Conservation (phyloP, 1,140 invertebrate genomes). For the Solen grandis region DNA sequence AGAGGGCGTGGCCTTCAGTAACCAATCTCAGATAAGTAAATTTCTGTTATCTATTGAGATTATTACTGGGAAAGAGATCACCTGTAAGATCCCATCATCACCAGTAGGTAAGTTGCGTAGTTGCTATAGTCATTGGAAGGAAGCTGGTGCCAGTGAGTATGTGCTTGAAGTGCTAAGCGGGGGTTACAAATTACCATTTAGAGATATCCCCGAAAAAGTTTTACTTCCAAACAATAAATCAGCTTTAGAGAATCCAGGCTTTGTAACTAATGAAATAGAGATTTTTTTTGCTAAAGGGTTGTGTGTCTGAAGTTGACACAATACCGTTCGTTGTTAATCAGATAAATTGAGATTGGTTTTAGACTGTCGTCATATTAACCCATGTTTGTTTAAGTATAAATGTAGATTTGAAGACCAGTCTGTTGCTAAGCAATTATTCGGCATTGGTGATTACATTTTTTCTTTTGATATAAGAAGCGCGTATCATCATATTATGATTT, state of each 20-base stretch:
- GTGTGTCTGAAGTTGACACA: not conserved
- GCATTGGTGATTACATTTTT: slow-evolving; percentile 27
- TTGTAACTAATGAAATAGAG: slow-evolving; percentile 25
- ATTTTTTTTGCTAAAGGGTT: slow-evolving; percentile 20
- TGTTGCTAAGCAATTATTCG: slow-evolving; percentile 18
- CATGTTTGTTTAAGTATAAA: slow-evolving; percentile 32
- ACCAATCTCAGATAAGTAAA: not conserved
- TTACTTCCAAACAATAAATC: slow-evolving; percentile 28
- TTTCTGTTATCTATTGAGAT: not conserved
- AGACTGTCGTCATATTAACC: slow-evolving; percentile 36
- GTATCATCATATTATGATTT: slow-evolving; percentile 47
- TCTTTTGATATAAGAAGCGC: slow-evolving; percentile 21
- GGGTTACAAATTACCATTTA: slow-evolving; percentile 40
- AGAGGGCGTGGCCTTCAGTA: not conserved
- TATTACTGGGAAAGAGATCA: not conserved
- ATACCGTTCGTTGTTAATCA: slow-evolving; percentile 4
- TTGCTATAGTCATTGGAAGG: not conserved
- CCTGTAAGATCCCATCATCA: not conserved
- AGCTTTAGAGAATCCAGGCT: slow-evolving; percentile 7
- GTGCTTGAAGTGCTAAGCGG: slow-evolving; percentile 25
- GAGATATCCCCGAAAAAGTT: not conserved
- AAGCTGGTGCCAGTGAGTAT: slow-evolving; percentile 17
- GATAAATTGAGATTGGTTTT: slow-evolving; percentile 14
- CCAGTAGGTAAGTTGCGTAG: slow-evolving; percentile 4
- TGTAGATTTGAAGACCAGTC: slow-evolving; percentile 33